A percentile compares a stretch with the other conserved stretches of the same genome.
These are phyloP conservation scores for Drymonia ruficornis DNA, from an alignment of 2,888 invertebrate genomes.

Conservation along the genomic window DNA sequence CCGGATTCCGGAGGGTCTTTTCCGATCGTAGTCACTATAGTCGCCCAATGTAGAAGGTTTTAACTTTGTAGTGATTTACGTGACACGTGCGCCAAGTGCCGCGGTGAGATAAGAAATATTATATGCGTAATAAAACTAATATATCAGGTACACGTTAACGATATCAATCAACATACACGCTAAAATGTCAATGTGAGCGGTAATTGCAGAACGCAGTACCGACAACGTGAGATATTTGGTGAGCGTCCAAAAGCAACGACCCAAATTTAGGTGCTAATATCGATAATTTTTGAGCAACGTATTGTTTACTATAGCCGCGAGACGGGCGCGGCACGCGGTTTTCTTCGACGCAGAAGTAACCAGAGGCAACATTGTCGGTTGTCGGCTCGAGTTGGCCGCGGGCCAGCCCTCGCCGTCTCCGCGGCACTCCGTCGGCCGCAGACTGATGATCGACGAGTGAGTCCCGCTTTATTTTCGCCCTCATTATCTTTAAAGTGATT, in stretches of 20 bases:
- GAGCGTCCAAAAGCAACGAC: constrained; percentile 61
- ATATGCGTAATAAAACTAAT: constrained; percentile 18
- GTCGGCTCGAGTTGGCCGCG: constrained; percentile 70
- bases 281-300: constrained; percentile 48
- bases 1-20: constrained; percentile 42
- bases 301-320: constrained; percentile 52
- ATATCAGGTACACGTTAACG: constrained; percentile 2
- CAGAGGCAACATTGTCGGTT: constrained; percentile 52
- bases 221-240: constrained; percentile 56
- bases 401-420: constrained; percentile 59
- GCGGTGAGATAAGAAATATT: constrained; percentile 26
- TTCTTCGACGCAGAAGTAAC: constrained; percentile 51
- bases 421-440: constrained; percentile 66
- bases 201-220: constrained; percentile 5
- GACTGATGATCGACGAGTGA: constrained; percentile 72
- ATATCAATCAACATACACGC: constrained; percentile 7
- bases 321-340: constrained; percentile 40
- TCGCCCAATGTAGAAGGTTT: constrained; percentile 44
- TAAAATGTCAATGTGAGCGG: constrained; percentile 33
- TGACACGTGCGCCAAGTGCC: constrained; percentile 22
- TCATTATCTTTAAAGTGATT: constrained; percentile 82
- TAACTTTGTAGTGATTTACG: constrained; percentile 40
- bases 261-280: constrained; percentile 51
- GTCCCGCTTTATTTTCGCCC: constrained; percentile 79
- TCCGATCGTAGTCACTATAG: constrained; percentile 47